Evolutionary conservation across 2,888 invertebrate species (phyloP).

Genomic region (Aelia acuminata): DNA sequence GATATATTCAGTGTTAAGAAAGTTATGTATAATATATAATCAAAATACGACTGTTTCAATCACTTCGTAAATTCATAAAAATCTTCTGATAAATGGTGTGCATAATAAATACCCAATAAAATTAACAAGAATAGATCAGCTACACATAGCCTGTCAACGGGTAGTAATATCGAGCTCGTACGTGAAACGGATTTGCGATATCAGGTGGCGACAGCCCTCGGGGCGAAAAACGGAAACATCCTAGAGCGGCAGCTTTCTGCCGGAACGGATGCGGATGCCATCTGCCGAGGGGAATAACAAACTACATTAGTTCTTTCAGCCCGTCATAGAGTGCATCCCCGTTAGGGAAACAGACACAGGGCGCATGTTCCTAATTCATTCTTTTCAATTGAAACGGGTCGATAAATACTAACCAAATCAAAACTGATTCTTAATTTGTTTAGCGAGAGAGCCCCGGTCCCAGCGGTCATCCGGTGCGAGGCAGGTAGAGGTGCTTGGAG

Average conservation of each 20-base stretch:
- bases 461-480: background rate
- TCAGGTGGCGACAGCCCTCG: background rate
- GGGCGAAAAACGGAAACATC: background rate
- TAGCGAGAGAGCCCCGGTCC: background rate
- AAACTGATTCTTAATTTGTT: slow-evolving; percentile 59
- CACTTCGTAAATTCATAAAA: no score
- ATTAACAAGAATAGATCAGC: no score
- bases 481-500: background rate
- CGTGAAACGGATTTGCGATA: background rate
- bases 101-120: no score
- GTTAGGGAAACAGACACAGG: slow-evolving; percentile 38
- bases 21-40: no score
- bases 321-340: slow-evolving; percentile 49
- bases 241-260: background rate
- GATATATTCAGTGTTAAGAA: no score
- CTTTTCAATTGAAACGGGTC: slow-evolving; percentile 64
- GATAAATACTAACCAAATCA: slow-evolving; percentile 64
- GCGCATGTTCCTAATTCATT: slow-evolving; percentile 65
- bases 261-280: slow-evolving; percentile 37
- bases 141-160: no score
- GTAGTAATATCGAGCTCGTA: background rate
- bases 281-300: slow-evolving; percentile 39
- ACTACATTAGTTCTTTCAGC: slow-evolving; percentile 57
- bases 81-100: no score
- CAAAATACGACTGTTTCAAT: no score